Base-by-base conservation (phyloP, 2,888 invertebrate genomes). In the Caenorhabditis afra region DNA sequence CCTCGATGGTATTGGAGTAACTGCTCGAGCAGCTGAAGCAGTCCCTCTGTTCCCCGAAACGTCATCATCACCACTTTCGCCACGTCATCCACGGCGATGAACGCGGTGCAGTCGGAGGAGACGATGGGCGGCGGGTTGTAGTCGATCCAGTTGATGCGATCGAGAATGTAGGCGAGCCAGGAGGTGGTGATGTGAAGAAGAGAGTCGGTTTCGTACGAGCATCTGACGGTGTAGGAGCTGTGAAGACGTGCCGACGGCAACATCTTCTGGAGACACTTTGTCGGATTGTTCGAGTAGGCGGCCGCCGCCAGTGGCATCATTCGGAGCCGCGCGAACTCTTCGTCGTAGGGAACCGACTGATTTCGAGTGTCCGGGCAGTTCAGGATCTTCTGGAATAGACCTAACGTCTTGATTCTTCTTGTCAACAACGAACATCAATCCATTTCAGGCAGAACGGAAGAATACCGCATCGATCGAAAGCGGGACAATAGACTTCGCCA, bases 31-130 rank as follows among this genome's bases (percentile, higher is more conserved):
- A 85, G 45, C 47, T 85, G 83, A n/a, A 73, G 37, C 4, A 68
- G 1, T n/a, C 75, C 78, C 22, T 71, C 58, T 0, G 85, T 83
- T 3, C 85, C 85, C 12, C 85, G 61, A 41, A 83, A 84, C 16
- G 76, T 41, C 45, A 84, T 64, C 16, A 78, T 52, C 16, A 84
- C 61, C 16, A 76, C 70, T 74, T 80, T 81, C 12, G 52, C 71
- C 29, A 44, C 53, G 39, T 80, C 62, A 35, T 68, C 67, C n/a
- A 67, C 45, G 0, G 78, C 79, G 12, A 76, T 78, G 45, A 49
- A 80, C 1, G 50, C 83, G 41, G 61, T 65, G 49, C 81, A 83
- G 20, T 57, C 53, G 35, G 65, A 65, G 7, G 52, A 59, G 45
- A 65, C 22, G 12, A 65, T 35, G 5, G 64, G 57, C 10, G 64